These are phyloP conservation scores for Zeuzera pyrina DNA, from an alignment of 2,888 invertebrate genomes.

Conservation along the genomic window DNA sequence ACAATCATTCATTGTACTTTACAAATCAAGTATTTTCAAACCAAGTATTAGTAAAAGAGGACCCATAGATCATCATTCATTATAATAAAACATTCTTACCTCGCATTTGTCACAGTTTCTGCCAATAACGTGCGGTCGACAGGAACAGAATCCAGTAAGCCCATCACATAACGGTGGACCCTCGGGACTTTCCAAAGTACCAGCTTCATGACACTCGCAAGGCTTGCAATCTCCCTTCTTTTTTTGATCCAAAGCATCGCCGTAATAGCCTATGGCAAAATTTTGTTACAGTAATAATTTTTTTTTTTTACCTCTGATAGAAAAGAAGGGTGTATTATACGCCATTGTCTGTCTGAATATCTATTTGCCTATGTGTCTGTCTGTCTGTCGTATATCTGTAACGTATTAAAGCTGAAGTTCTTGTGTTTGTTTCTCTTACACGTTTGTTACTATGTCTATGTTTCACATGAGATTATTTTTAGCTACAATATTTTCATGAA, in stretches of 20 bases:
- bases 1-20: background rate
- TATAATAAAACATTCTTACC: no score
- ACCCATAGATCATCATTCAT: constrained; percentile 18
- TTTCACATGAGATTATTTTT: no score
- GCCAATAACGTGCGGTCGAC: constrained; percentile 86
- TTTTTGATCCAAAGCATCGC: constrained; percentile 90
- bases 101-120: constrained; percentile 86
- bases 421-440: no score
- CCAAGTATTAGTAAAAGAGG: background rate
- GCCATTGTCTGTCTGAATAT: no score
- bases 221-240: constrained; percentile 94
- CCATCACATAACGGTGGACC: constrained; percentile 86
- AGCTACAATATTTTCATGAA: no score
- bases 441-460: no score
- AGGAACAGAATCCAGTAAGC: constrained; percentile 84
- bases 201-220: constrained; percentile 90
- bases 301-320: background rate
- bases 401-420: no score
- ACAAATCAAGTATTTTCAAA: constrained; percentile 2
- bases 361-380: no score
- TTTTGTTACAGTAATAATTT: background rate
- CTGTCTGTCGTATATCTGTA: no score
- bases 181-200: constrained; percentile 82
- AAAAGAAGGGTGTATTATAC: background rate
- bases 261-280: constrained; percentile 82